These are phyloP conservation scores for Periophthalmus modestus DNA, from an alignment of 2,113 vertebrate species.

Conservation along the genomic window DNA sequence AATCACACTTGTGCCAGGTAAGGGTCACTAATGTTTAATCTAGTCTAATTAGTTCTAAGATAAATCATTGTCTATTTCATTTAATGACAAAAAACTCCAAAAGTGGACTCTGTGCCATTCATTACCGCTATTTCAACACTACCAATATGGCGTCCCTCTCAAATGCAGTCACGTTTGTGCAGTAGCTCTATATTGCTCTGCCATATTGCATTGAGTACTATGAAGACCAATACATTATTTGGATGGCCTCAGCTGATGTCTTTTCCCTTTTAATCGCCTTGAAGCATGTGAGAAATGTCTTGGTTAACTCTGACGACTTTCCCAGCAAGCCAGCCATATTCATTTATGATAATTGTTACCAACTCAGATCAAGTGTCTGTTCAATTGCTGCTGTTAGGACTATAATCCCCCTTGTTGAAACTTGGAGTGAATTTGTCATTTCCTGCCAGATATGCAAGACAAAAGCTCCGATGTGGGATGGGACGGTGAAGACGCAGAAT, in stretches of 20 bases:
- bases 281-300: slow-evolving; percentile 7
- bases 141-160: no score
- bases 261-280: slow-evolving; percentile 15
- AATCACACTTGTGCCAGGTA: no score
- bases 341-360: slow-evolving; percentile 4
- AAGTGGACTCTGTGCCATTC: no score
- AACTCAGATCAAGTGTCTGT: slow-evolving; percentile 12
- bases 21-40: no score
- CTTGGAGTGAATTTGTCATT: slow-evolving; percentile 37
- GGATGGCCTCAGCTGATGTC: neutral
- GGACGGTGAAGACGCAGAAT: slow-evolving; percentile 14
- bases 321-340: neutral
- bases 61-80: no score
- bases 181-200: neutral
- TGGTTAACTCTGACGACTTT: slow-evolving; percentile 28
- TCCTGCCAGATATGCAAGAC: slow-evolving; percentile 38
- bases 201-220: slow-evolving; percentile 5
- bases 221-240: slow-evolving; percentile 11
- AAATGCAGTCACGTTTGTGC: no score
- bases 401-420: slow-evolving; percentile 9
- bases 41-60: no score
- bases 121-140: no score
- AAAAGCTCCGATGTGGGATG: slow-evolving; percentile 29
- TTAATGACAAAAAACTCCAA: no score
- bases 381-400: neutral